These are phyloP conservation scores for Agrilus cyanescens DNA, from an alignment of 2,888 invertebrate species.

Conservation along the genomic window DNA sequence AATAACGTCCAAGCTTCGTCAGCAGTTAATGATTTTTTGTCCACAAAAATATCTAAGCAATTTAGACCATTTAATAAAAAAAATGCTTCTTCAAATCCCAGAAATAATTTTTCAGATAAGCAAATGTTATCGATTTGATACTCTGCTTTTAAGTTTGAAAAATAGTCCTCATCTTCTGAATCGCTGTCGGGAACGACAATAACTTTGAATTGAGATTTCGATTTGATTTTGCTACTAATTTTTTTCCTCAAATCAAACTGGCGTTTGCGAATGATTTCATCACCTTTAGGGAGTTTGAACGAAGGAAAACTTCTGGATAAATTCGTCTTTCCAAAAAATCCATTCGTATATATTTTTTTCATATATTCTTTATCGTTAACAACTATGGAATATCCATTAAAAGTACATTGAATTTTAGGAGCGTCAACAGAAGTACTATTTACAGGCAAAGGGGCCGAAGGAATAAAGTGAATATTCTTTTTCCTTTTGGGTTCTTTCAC, in stretches of 20 bases:
- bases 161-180: constrained; percentile 50
- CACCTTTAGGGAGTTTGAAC: constrained; percentile 29
- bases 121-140: constrained; percentile 48
- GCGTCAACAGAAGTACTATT: constrained; percentile 35
- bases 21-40: constrained; percentile 40
- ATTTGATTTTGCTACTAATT: constrained; percentile 36
- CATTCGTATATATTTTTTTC: constrained; percentile 52
- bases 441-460: constrained; percentile 33
- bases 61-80: constrained; percentile 56
- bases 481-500: constrained; percentile 39
- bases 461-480: constrained; percentile 33
- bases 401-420: constrained; percentile 47
- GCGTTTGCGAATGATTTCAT: constrained; percentile 45
- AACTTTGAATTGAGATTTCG: constrained; percentile 32
- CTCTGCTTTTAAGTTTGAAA: constrained; percentile 45
- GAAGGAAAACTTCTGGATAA: constrained; percentile 30
- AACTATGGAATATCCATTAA: constrained; percentile 56
- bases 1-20: constrained; percentile 49
- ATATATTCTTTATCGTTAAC: constrained; percentile 48
- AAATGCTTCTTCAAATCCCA: constrained; percentile 69
- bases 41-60: constrained; percentile 49
- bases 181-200: constrained; percentile 55
- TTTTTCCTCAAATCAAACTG: constrained; percentile 47
- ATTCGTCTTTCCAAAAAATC: constrained; percentile 64
- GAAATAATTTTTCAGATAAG: constrained; percentile 49